Evolutionary conservation across 2,888 invertebrate genomes (phyloP).

Genomic region (Nomada ferruginata): DNA sequence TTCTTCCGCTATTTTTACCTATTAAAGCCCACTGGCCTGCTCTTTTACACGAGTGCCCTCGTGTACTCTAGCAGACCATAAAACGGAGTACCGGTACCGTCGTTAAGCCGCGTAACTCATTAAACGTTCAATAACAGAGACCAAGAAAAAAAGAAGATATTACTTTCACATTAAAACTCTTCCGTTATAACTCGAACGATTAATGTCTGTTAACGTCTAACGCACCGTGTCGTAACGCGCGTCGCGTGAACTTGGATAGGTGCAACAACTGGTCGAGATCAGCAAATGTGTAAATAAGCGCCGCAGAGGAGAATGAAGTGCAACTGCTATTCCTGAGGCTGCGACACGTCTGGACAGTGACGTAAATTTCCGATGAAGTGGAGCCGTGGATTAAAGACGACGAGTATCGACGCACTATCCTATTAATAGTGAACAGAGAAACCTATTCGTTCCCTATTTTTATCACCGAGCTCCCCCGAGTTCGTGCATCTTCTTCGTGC

Average conservation of each 20-base stretch:
- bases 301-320: not conserved
- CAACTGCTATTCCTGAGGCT: conserved; percentile 25
- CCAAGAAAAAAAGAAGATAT: not conserved
- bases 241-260: not conserved
- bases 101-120: conserved; percentile 23
- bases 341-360: conserved; percentile 32
- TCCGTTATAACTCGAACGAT: not conserved
- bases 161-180: not conserved
- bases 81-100: conserved; percentile 34
- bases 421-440: conserved; percentile 67
- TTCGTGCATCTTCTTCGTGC: conserved; percentile 38
- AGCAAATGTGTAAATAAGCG: not conserved
- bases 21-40: conserved; percentile 57
- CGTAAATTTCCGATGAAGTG: conserved; percentile 69
- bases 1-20: conserved; percentile 64
- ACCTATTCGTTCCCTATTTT: conserved; percentile 70
- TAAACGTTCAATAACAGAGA: conserved; percentile 16
- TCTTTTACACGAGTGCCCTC: conserved; percentile 16
- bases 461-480: conserved; percentile 61
- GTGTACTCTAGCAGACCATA: conserved; percentile 29
- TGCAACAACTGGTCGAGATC: not conserved
- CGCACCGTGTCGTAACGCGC: no score
- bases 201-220: not conserved
- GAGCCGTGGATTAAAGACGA: conserved; percentile 58
- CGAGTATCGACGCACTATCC: conserved; percentile 62